A percentile compares a stretch with the other conserved stretches of the same genome.
Conservation (phyloP, 2,113 vertebrate genomes). For the Periophthalmus modestus region DNA sequence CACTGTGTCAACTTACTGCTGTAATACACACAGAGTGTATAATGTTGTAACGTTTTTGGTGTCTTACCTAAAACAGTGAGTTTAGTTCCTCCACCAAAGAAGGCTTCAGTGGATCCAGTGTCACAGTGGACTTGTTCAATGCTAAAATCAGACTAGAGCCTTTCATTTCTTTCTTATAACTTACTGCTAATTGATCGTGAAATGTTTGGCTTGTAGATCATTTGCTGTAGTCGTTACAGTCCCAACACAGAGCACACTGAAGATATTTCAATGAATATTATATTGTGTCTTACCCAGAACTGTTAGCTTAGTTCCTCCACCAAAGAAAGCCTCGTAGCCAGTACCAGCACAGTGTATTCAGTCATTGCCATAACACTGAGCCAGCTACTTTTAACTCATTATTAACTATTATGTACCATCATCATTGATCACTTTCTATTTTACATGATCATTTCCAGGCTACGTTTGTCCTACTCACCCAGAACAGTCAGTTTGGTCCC, state of each 20-base stretch:
- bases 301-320: slow-evolving; percentile 33
- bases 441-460: background rate
- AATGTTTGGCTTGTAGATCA: too few relatives aligned
- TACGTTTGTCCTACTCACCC: slow-evolving; percentile 37
- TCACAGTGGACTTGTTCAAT: slow-evolving; percentile 19
- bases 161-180: background rate
- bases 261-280: background rate
- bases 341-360: slow-evolving; percentile 16
- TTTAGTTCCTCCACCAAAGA: slow-evolving; percentile 42
- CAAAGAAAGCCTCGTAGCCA: background rate
- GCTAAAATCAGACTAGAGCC: background rate
- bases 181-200: background rate
- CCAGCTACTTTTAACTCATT: background rate
- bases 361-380: slow-evolving; percentile 8
- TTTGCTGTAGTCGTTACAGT: too few relatives aligned
- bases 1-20: background rate
- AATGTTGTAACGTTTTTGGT: background rate
- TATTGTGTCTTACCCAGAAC: slow-evolving; percentile 74
- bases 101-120: background rate
- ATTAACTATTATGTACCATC: background rate
- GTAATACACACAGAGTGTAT: background rate
- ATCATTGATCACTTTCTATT: background rate
- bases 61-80: slow-evolving; percentile 39
- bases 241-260: too few relatives aligned
- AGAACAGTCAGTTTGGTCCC: slow-evolving; percentile 35